These are phyloP conservation scores for Schlechtendalia chinensis DNA, from an alignment of 1,140 invertebrate genomes.

Conservation along the genomic window DNA sequence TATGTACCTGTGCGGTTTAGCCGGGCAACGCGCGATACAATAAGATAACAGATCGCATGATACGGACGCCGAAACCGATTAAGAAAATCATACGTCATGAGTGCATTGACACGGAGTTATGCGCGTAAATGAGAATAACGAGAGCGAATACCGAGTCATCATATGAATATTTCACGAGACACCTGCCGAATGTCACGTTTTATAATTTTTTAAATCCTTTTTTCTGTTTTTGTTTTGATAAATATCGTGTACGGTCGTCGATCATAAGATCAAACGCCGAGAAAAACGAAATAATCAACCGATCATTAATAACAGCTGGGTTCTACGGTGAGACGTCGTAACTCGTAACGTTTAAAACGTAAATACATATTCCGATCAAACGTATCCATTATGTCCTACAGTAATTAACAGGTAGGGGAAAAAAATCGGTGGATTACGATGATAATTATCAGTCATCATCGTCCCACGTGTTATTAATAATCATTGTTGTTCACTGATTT, in stretches of 20 bases:
- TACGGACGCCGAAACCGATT: not conserved
- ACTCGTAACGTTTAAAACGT: not conserved
- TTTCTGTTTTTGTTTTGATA: too few species aligned
- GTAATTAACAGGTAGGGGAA: too few species aligned
- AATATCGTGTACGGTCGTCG: too few species aligned
- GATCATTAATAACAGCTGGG: too few species aligned
- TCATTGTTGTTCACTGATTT: not conserved
- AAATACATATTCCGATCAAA: not conserved
- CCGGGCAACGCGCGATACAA: not conserved
- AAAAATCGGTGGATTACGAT: not conserved
- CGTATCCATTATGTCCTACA: not conserved
- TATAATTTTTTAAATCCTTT: too few species aligned
- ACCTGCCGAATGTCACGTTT: too few species aligned
- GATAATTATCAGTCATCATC: slow-evolving; percentile 1
- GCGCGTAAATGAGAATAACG: not conserved
- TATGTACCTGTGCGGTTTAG: not conserved
- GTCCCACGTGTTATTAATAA: not conserved
- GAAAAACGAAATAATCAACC: too few species aligned
- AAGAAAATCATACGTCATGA: not conserved
- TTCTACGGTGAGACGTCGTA: too few species aligned
- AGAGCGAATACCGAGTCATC: not conserved
- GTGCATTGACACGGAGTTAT: not conserved
- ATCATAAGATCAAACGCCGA: too few species aligned
- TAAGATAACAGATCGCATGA: slow-evolving; percentile 4
- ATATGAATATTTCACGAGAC: not conserved